Conservation (phyloP, 2,113 vertebrate genomes). For the Solea solea region DNA sequence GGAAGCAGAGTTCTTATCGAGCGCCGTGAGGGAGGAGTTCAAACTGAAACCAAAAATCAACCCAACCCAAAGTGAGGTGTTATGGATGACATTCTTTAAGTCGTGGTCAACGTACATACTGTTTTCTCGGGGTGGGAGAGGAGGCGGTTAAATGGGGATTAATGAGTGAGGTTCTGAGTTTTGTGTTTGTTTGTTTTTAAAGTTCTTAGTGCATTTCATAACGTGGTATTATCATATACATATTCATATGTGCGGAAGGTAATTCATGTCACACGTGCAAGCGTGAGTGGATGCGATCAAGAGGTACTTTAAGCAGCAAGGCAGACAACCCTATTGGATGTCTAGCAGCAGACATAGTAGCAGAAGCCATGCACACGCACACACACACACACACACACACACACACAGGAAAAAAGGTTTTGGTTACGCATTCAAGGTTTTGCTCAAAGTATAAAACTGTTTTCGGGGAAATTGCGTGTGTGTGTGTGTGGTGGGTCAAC, state of each 20-base stretch:
- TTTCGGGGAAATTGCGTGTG: constrained; percentile 25
- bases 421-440: constrained; percentile 43
- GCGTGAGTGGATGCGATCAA: constrained; percentile 54
- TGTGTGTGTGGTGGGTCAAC: constrained; percentile 8
- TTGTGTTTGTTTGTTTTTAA: constrained; percentile 21
- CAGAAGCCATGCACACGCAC: constrained; percentile 82
- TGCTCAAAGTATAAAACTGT: constrained; percentile 27
- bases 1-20: constrained; percentile 33
- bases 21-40: constrained; percentile 25
- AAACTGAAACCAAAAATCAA: constrained; percentile 53
- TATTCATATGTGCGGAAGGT: constrained; percentile 32
- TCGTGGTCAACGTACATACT: constrained; percentile 57
- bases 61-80: constrained; percentile 59
- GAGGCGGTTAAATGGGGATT: constrained; percentile 11
- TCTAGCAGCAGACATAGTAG: constrained; percentile 90
- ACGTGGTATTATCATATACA: constrained; percentile 49
- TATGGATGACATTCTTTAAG: constrained; percentile 73
- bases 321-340: constrained; percentile 81
- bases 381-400: too few species aligned
- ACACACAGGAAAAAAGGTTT: constrained; percentile 54
- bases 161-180: constrained; percentile 58
- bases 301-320: constrained; percentile 85
- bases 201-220: constrained; percentile 61
- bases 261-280: constrained; percentile 36
- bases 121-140: background rate